phyloP scores from a whole-genome alignment of 2,113 vertebrate genomes.

The Brienomyrus brachyistius region DNA sequence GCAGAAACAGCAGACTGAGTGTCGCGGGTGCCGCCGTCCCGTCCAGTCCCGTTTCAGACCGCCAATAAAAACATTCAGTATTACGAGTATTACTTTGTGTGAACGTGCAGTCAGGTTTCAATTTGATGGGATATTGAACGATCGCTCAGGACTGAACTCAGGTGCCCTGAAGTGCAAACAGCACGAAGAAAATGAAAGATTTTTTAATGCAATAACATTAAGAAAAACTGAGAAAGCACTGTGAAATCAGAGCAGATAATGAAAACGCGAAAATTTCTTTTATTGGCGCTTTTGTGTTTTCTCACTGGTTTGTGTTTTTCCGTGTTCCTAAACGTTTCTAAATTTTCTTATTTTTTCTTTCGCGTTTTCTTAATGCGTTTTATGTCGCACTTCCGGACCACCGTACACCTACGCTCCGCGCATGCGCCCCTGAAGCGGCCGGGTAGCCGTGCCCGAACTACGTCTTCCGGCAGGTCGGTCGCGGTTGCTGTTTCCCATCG shows the following conservation, averaged over 20 bases:
- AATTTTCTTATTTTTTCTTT: not conserved
- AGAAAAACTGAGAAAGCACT: not conserved
- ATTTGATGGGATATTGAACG: not conserved
- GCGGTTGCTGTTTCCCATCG: not conserved
- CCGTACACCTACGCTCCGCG: not conserved
- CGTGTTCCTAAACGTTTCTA: not conserved
- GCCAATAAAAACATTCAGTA: not conserved
- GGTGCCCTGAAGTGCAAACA: not conserved
- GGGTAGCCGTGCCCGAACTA: not conserved
- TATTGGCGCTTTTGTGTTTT: not conserved
- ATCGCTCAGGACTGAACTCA: not conserved
- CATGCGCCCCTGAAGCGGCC: not conserved
- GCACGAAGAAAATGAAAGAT: not conserved
- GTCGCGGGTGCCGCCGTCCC: not conserved
- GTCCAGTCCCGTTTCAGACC: not conserved
- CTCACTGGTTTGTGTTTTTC: not conserved
- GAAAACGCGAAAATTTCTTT: not conserved
- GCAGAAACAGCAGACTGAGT: too few species aligned
- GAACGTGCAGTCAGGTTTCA: not conserved
- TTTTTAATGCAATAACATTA: not conserved
- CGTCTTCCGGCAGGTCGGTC: not conserved
- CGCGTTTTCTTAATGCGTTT: not conserved
- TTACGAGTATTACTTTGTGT: not conserved
- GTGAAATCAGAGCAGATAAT: not conserved
- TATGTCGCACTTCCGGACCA: not conserved